A percentile compares a stretch with the other conserved stretches of the same genome.
Conservation (phyloP, 2,113 vertebrate species). For the Apaloderma vittatum region DNA sequence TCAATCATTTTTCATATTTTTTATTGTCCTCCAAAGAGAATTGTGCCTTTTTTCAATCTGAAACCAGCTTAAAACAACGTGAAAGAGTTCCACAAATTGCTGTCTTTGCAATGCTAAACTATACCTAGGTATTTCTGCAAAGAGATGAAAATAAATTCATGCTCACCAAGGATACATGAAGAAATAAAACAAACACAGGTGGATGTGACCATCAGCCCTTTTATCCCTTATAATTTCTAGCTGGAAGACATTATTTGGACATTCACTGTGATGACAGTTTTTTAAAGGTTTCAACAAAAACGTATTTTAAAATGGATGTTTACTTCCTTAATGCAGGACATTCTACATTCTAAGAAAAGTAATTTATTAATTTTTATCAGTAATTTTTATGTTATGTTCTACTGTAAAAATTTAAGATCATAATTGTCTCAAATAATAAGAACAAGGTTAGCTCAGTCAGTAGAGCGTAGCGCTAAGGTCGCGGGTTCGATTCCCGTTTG, state of each 20-base stretch:
- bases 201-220: not conserved
- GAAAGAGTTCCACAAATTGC: not conserved
- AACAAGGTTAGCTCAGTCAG: no score
- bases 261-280: not conserved
- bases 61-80: not conserved
- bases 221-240: not conserved
- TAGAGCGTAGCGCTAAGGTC: no score
- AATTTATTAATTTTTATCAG: not conserved
- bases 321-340: not conserved
- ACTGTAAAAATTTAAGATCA: not conserved
- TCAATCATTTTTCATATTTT: not conserved
- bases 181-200: not conserved
- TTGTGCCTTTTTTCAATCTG: not conserved
- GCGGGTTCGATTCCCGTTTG: no score
- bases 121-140: not conserved
- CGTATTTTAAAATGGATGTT: not conserved
- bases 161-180: not conserved
- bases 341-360: not conserved
- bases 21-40: not conserved
- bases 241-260: not conserved
- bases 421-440: not conserved
- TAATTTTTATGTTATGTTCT: not conserved
- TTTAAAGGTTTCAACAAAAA: not conserved
- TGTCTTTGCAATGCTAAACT: not conserved
- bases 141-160: not conserved